Evolutionary conservation across 2,113 vertebrate species (phyloP), one percentile per base, ranked within the genome.

Genomic region (Rhea americana): DNA sequence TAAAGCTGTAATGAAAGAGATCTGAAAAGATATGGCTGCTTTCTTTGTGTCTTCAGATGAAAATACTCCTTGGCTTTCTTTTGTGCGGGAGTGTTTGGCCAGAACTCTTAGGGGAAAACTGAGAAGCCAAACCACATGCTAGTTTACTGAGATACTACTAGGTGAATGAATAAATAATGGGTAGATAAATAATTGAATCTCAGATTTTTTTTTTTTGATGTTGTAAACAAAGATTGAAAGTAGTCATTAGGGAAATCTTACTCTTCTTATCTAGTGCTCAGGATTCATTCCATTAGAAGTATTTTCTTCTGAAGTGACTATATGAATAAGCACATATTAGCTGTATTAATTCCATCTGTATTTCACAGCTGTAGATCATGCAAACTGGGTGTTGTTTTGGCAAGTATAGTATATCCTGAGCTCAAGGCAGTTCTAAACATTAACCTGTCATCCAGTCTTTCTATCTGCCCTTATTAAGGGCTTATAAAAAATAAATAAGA

Each of bases 81-180:
- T 93, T 89, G 48, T 91, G 56, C 91, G 87, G 45, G 35, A 94
- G 41, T 82, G 67, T 93, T 93, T 92, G 77, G 65, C 62, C 84
- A 90, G 75, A 94, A 93, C 89, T 73, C 91, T 93, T 94, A 37
- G 43, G 82, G 89, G 58, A 92, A 93, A 96, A 75, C 75, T 78
- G 59, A 91, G 76, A 79, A 96, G 73, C 26, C 76, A 92, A 94
- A 94, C 72, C 86, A 91, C 89, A 80, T 84, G 62, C 79, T 80
- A 82, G 87, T 93, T 96, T 91, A 89, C 87, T 92, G 87, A 91
- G 72, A 67, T 88, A 95, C 71, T 93, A 89, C 58, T 76, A 91
- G 84, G 58, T 90, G 82, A 84, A 95, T 96, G 50, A 97, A 97
- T 97, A 94, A 96, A 93, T 95, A 94, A 96, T 96, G 19, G 62